Evolutionary conservation across 2,113 vertebrate genomes (phyloP).

Genomic region (Psittacus erithacus): DNA sequence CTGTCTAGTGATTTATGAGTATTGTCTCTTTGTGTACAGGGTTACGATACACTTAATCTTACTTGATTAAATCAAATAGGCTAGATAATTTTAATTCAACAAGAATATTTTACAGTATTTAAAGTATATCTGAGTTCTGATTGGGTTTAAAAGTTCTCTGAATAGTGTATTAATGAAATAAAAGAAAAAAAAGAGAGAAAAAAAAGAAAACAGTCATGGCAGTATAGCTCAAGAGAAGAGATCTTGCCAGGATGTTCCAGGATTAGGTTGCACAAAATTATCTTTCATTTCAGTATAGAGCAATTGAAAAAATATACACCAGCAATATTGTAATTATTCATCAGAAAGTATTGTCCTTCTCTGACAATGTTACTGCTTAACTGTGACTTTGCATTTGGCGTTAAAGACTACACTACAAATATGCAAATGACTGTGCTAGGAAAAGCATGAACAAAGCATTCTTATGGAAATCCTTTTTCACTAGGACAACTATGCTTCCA

Average conservation of each 20-base stretch:
- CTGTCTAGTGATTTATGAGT: conserved; percentile 27
- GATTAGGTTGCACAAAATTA: background rate
- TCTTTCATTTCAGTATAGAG: background rate
- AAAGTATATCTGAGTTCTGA: background rate
- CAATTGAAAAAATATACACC: background rate
- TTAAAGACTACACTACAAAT: background rate
- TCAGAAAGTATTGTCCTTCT: background rate
- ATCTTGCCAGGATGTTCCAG: background rate
- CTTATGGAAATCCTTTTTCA: background rate
- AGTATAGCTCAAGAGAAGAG: background rate
- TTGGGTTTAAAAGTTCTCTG: background rate
- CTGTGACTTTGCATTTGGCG: background rate
- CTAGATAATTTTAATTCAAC: background rate
- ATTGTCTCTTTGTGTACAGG: background rate
- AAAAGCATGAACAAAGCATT: background rate
- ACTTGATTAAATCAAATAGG: background rate
- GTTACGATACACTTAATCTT: background rate
- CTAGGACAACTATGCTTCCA: background rate
- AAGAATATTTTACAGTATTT: background rate
- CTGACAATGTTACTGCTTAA: background rate
- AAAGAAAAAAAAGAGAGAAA: background rate
- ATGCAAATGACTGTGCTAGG: background rate
- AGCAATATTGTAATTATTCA: background rate
- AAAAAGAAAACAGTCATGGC: background rate
- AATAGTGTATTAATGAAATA: background rate